Conservation (phyloP, 2,797 vertebrate species). For the Syngnathus acus region DNA sequence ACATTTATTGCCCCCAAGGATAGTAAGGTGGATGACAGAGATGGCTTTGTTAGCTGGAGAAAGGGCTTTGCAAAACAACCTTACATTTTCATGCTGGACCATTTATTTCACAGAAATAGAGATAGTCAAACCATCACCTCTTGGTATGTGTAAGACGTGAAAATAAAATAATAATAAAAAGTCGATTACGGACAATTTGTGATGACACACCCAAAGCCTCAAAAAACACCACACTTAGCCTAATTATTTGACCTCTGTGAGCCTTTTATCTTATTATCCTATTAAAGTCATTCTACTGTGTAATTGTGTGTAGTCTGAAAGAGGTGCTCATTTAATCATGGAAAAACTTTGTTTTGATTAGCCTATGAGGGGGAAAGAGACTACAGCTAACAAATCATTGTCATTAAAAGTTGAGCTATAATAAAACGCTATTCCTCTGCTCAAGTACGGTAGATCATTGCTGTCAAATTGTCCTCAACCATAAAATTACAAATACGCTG, state of each 20-base stretch:
- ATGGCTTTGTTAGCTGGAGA: not conserved
- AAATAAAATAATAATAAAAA: too few species aligned
- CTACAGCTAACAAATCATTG: constrained; percentile 2
- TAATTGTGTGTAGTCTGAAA: constrained; percentile 7
- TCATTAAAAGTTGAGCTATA: constrained; percentile 1
- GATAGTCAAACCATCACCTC: too few species aligned
- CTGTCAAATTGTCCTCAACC: constrained; percentile 5
- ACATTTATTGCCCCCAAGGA: not conserved
- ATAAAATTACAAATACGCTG: not conserved
- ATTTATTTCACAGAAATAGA: not conserved
- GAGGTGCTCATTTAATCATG: not conserved
- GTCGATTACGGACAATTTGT: not conserved
- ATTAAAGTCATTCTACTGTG: constrained; percentile 8
- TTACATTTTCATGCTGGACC: not conserved
- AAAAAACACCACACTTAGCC: not conserved
- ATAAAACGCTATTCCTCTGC: not conserved
- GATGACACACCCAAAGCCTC: not conserved
- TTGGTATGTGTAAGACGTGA: too few species aligned
- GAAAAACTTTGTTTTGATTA: constrained; percentile 5
- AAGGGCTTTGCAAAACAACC: not conserved
- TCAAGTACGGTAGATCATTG: not conserved
- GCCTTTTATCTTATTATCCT: not conserved
- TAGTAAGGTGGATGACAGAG: not conserved
- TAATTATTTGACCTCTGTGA: not conserved
- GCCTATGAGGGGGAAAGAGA: not conserved